phyloP scores from a whole-genome alignment of 2,113 vertebrate species.

The Gymnobelideus leadbeateri region DNA sequence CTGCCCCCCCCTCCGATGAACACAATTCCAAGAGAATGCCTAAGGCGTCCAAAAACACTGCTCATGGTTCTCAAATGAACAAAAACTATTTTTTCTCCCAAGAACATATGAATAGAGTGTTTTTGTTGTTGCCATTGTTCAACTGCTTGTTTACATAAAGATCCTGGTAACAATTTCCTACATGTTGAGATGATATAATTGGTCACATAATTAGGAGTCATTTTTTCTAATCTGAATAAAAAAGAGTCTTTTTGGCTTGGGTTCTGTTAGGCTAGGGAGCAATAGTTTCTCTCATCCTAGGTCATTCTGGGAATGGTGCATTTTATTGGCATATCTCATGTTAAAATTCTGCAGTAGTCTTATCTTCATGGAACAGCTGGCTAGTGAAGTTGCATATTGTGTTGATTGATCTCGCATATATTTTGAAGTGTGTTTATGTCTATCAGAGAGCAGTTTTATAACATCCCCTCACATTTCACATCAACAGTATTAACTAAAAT shows the following conservation, averaged over 20 bases:
- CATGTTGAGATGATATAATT: background rate
- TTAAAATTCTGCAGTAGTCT: slow-evolving; percentile 28
- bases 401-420: slow-evolving; percentile 60
- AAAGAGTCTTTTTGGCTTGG: fast-evolving
- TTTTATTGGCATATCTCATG: background rate
- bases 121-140: background rate
- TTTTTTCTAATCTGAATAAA: background rate
- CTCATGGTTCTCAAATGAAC: background rate
- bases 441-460: slow-evolving; percentile 68
- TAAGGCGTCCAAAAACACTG: background rate
- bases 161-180: background rate
- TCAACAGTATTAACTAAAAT: slow-evolving; percentile 66
- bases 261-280: background rate
- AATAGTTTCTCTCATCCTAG: background rate
- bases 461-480: slow-evolving; percentile 66
- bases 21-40: background rate
- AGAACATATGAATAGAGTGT: background rate
- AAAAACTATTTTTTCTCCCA: background rate
- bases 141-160: background rate
- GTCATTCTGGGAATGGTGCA: background rate
- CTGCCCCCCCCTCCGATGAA: background rate
- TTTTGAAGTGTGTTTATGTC: slow-evolving; percentile 73
- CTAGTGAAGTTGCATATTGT: slow-evolving; percentile 18
- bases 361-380: slow-evolving; percentile 65
- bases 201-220: background rate